Evolutionary conservation across 1,140 invertebrate species (phyloP).

Genomic region (Mercenaria mercenaria): DNA sequence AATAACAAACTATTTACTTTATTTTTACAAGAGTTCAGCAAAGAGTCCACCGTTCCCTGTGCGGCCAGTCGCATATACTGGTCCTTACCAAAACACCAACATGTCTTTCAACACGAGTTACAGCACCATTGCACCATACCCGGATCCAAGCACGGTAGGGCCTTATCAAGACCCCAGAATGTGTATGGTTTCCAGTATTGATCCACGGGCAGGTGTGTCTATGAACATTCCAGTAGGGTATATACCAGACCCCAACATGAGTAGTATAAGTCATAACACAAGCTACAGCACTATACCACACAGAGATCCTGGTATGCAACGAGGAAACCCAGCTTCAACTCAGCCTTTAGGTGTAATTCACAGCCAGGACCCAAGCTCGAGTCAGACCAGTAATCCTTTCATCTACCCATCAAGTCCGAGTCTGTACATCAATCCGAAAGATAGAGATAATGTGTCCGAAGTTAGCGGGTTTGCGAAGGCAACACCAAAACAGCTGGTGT

Average conservation of each 20-base stretch:
- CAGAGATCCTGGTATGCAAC: constrained; percentile 35
- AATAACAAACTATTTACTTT: no score
- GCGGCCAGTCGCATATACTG: constrained; percentile 8
- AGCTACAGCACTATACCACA: constrained; percentile 61
- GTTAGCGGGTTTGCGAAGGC: constrained; percentile 60
- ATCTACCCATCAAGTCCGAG: constrained; percentile 56
- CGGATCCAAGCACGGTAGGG: background rate
- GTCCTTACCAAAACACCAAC: constrained; percentile 10
- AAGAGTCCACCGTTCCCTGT: constrained; percentile 57
- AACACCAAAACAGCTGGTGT: constrained; percentile 59
- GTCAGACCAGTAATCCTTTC: constrained; percentile 40
- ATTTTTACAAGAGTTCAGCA: constrained; percentile 34
- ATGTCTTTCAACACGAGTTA: constrained; percentile 45
- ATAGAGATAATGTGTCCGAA: constrained; percentile 56
- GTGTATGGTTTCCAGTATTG: constrained; percentile 11
- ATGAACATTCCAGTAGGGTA: constrained; percentile 42
- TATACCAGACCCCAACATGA: constrained; percentile 43
- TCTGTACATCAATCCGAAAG: constrained; percentile 53
- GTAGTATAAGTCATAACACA: constrained; percentile 64
- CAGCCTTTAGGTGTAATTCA: background rate
- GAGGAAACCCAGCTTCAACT: background rate
- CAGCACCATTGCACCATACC: constrained; percentile 40
- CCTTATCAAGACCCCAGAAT: constrained; percentile 19
- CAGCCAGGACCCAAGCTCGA: constrained; percentile 43
- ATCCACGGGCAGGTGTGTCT: constrained; percentile 29